Evolutionary conservation across 2,797 vertebrate species (phyloP).

Genomic region (Anolis apletophallus): DNA sequence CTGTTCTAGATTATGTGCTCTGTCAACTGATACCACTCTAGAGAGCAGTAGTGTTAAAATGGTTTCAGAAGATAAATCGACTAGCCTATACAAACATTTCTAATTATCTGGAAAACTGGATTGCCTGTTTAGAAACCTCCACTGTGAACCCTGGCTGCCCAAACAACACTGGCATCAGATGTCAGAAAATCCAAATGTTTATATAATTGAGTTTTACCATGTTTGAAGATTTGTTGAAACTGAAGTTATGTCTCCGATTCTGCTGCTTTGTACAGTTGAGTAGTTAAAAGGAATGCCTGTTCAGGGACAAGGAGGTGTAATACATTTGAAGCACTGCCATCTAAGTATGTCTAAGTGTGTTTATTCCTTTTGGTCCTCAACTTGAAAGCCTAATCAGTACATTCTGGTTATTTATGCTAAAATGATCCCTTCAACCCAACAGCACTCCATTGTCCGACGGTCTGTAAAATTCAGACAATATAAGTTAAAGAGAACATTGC

Average conservation of each 20-base stretch:
- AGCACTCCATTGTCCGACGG: conserved; percentile 44
- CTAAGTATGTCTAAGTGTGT: conserved; percentile 52
- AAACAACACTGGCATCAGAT: conserved; percentile 78
- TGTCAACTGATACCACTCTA: conserved; percentile 86
- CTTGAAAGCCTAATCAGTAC: conserved; percentile 48
- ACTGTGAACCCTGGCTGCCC: conserved; percentile 78
- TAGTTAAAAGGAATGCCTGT: conserved; percentile 67
- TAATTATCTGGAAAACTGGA: conserved; percentile 85
- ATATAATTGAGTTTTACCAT: conserved; percentile 79
- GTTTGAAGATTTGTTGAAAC: conserved; percentile 77
- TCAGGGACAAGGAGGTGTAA: conserved; percentile 42
- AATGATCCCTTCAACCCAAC: conserved; percentile 49
- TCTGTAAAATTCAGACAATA: conserved; percentile 50
- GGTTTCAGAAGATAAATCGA: conserved; percentile 85
- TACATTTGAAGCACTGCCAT: conserved; percentile 38
- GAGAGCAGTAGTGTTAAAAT: conserved; percentile 84
- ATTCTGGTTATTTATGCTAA: conserved; percentile 55
- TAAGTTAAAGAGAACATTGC: conserved; percentile 47
- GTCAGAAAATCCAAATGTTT: conserved; percentile 78
- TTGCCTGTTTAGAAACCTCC: conserved; percentile 80
- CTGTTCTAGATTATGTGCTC: conserved; percentile 85
- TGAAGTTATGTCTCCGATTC: conserved; percentile 66
- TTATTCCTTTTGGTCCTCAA: conserved; percentile 54
- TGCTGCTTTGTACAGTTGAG: conserved; percentile 43
- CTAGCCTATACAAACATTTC: conserved; percentile 85